Percentiles rank a stretch among this genome's conserved stretches.
phyloP scores from a whole-genome alignment of 2,113 vertebrate genomes.

The Pycnonotus jocosus region DNA sequence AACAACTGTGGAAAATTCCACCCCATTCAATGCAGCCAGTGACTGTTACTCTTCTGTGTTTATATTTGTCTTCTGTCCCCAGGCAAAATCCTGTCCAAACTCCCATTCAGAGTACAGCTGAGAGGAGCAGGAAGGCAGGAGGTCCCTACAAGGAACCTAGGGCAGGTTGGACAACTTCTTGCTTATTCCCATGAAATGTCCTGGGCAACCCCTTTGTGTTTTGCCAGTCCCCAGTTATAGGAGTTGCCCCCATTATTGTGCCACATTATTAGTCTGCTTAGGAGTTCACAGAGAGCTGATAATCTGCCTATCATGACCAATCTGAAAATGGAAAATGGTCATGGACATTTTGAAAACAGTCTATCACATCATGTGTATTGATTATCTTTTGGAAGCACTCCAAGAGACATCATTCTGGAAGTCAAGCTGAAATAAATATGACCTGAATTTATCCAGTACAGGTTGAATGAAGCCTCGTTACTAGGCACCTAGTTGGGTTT shows the following conservation, averaged over 20 bases:
- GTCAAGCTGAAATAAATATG: background rate
- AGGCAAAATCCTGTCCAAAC: background rate
- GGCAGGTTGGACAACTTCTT: background rate
- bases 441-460: background rate
- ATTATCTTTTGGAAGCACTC: background rate
- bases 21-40: background rate
- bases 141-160: background rate
- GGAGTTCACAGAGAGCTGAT: background rate
- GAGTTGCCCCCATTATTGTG: background rate
- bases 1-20: slow-evolving; percentile 15
- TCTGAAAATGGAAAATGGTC: background rate
- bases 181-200: background rate
- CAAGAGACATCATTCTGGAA: background rate
- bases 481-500: background rate
- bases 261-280: background rate
- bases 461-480: background rate
- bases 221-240: background rate
- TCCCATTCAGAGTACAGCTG: background rate
- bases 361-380: slow-evolving; percentile 20
- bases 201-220: background rate
- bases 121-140: background rate
- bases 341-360: background rate
- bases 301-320: background rate
- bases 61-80: background rate
- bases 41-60: background rate